A percentile compares a stretch with the other conserved stretches of the same genome.
These are phyloP conservation scores for Drosophila ustulata DNA, from an alignment of 2,888 invertebrate species.

Conservation along the genomic window DNA sequence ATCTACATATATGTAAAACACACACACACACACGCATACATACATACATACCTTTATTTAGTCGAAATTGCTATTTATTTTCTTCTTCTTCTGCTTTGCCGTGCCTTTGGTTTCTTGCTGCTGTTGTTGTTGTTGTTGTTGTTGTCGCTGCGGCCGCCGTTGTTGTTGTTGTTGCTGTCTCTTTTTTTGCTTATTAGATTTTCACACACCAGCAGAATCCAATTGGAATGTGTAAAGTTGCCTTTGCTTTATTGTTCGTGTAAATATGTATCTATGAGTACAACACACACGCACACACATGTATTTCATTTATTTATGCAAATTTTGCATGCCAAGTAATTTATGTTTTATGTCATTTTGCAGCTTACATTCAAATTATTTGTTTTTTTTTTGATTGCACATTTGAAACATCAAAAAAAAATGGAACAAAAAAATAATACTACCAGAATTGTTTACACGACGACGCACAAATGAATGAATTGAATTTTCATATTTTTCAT, in stretches of 20 bases:
- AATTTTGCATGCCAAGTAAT: slow-evolving; percentile 30
- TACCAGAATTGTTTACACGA: slow-evolving; percentile 7
- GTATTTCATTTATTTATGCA: slow-evolving; percentile 16
- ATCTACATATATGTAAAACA: slow-evolving; percentile 54
- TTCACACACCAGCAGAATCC: slow-evolving; percentile 70
- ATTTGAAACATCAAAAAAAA: slow-evolving; percentile 26
- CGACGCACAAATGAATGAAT: slow-evolving; percentile 35
- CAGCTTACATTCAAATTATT: slow-evolving; percentile 56
- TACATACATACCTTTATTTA: slow-evolving; percentile 70
- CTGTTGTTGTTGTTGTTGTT: slow-evolving; percentile 29
- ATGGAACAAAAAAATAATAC: slow-evolving; percentile 4
- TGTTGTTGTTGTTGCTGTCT: slow-evolving; percentile 35
- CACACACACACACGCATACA: slow-evolving; percentile 32
- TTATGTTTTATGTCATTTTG: slow-evolving; percentile 42
- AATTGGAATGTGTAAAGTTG: slow-evolving; percentile 69
- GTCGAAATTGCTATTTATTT: slow-evolving; percentile 77
- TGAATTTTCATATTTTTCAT: slow-evolving; percentile 25
- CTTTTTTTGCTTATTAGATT: slow-evolving; percentile 59
- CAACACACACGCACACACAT: neutral
- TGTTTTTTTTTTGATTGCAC: slow-evolving; percentile 38
- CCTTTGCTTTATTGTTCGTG: slow-evolving; percentile 49
- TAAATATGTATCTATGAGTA: slow-evolving; percentile 17
- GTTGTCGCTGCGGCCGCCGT: slow-evolving; percentile 17
- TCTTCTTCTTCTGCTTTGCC: slow-evolving; percentile 49
- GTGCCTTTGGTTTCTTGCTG: slow-evolving; percentile 46